phyloP scores from a whole-genome alignment of 2,113 vertebrate genomes.

The Craseonycteris thonglongyai region DNA sequence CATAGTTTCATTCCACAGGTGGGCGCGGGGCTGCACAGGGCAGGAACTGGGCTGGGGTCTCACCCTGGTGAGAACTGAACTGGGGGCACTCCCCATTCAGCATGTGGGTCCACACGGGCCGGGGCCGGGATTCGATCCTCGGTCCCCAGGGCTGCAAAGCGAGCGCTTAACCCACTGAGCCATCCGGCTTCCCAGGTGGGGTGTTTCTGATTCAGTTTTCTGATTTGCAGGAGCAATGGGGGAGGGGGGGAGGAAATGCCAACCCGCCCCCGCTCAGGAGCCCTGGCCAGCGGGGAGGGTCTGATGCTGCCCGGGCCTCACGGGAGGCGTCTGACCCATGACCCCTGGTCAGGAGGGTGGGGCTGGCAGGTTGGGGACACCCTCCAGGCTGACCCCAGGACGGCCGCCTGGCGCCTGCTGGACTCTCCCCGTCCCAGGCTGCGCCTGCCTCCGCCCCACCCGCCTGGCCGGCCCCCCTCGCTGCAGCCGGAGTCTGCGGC shows the following conservation, averaged over 20 bases:
- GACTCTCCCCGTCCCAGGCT: conserved; percentile 1
- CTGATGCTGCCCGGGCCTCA: background rate
- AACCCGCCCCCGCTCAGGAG: rapidly evolving
- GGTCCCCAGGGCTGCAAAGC: too few species aligned
- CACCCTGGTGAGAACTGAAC: too few species aligned
- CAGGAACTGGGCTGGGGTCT: too few species aligned
- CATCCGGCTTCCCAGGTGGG: too few species aligned
- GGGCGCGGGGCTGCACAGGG: too few species aligned
- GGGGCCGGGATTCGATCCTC: too few species aligned
- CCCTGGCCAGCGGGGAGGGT: background rate
- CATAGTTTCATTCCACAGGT: too few species aligned
- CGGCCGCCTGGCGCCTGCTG: background rate
- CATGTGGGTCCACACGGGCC: too few species aligned
- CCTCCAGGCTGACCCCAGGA: background rate
- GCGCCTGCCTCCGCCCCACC: background rate
- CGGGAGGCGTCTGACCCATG: rapidly evolving
- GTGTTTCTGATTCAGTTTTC: background rate
- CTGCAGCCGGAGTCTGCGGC: conserved; percentile 38
- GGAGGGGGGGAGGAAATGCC: background rate
- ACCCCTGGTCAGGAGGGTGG: background rate
- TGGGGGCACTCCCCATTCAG: too few species aligned
- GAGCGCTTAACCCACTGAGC: too few species aligned
- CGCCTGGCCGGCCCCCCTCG: background rate
- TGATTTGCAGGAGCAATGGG: background rate
- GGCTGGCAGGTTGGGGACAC: background rate